Base-by-base conservation (phyloP, 2,113 vertebrate species). In the Etheostoma cragini region DNA sequence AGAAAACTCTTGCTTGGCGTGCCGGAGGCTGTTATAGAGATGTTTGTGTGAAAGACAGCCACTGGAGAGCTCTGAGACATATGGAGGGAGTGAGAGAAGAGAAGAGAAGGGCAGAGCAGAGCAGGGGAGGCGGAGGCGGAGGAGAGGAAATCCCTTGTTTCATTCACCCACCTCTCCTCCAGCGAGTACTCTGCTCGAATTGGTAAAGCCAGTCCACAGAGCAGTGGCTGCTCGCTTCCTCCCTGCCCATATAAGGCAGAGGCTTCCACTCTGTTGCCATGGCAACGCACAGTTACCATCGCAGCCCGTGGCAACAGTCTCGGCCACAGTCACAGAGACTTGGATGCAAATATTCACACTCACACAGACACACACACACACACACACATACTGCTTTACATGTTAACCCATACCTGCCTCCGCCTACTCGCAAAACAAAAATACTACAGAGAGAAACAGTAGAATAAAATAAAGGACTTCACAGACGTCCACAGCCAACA, bases 71-170 rank as follows among this genome's bases (percentile, higher is more conserved):
- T 67, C 22, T 11, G 50, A 78, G 80, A 65, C 86, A 89, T 80
- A 73, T 71, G 84, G 82, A 85, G 75, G 72, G 71, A 76, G 75
- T 35, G 76, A 87, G 81, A 57, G 56, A 45, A 30, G 76, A 66
- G 38, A 42, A 42, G 38, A 42, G 2, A 42, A 42, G 38, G 10
- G 75, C 8, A 8, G 72, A 72, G 78, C 54, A 30, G 69, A 73
- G 84, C 17, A 46, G 73, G 76, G 53, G 80, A 83, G 82, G 87
- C 0, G 74, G 79, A 62, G 79, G 81, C 63, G 80, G 84, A 88
- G 86, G 86, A 87, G 85, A 91, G 90, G 90, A 91, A 91, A 92
- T 90, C 91, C 91, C 92, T 92, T 71, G 87, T 89, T 92, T 91
- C 93, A 92, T 89, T 86, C 86, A 56, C 87, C 88, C 87, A 88